Conservation (phyloP, 2,888 invertebrate genomes). For the Chalcis sispes region DNA sequence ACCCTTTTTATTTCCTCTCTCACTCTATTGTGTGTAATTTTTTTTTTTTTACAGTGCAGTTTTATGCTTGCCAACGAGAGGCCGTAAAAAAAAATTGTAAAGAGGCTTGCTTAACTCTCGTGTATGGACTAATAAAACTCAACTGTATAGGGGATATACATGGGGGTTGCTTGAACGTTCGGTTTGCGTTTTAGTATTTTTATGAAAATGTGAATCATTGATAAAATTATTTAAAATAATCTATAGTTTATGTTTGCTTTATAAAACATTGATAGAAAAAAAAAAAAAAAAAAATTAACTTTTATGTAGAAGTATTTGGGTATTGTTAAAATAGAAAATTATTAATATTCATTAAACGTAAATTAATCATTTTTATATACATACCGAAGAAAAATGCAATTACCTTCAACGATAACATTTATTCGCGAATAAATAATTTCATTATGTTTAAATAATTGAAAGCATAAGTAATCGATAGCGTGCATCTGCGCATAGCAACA, state of each 20-base stretch:
- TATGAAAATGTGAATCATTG: constrained; percentile 43
- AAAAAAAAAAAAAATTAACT: not conserved
- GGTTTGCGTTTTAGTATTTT: constrained; percentile 25
- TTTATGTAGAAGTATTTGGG: not conserved
- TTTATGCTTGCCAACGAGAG: constrained; percentile 33
- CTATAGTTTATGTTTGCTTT: not conserved
- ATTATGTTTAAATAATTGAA: no score
- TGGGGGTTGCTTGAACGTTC: not conserved
- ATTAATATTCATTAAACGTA: not conserved
- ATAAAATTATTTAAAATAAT: constrained; percentile 24
- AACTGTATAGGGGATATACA: not conserved
- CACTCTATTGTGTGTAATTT: not conserved
- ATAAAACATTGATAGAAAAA: not conserved
- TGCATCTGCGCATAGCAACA: not conserved
- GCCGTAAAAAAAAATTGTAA: constrained; percentile 31
- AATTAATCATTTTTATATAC: not conserved
- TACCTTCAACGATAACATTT: not conserved
- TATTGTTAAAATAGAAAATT: constrained; percentile 2
- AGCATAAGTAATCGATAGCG: no score
- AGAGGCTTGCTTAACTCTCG: constrained; percentile 19
- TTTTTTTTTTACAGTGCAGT: constrained; percentile 20
- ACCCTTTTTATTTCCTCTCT: not conserved
- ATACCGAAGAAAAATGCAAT: not conserved
- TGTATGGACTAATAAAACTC: constrained; percentile 39
- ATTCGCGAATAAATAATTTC: constrained; percentile 13